Conservation (phyloP, 2,797 vertebrate species). For the Iguana delicatissima region DNA sequence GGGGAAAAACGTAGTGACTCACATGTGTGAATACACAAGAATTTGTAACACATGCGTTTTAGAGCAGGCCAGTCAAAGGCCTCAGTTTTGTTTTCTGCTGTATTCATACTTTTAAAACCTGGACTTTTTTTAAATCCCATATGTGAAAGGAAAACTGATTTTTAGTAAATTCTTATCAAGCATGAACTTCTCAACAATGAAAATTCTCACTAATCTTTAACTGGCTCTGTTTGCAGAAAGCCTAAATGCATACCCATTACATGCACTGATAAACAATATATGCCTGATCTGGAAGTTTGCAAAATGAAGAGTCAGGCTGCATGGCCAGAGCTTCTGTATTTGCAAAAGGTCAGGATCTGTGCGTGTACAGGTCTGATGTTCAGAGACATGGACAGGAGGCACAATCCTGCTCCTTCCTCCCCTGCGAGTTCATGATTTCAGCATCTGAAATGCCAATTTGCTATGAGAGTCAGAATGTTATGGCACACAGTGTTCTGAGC, state of each 20-base stretch:
- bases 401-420: background rate
- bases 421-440: background rate
- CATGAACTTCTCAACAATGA: no score
- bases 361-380: no score
- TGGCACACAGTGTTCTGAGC: background rate
- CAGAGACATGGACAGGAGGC: background rate
- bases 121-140: no score
- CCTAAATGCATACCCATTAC: no score
- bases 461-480: background rate
- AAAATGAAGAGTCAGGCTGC: background rate
- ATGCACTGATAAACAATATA: no score
- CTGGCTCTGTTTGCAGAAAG: no score
- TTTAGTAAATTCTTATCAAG: no score
- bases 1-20: background rate
- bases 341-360: background rate
- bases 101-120: background rate
- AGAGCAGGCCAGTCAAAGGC: background rate
- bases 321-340: background rate
- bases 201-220: no score
- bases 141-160: no score
- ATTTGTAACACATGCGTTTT: background rate
- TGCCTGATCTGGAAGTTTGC: no score
- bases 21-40: background rate
- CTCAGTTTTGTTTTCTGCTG: background rate
- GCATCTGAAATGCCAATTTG: no score